Base-by-base conservation (phyloP, 2,888 invertebrate species). In the Proisotoma minuta region DNA sequence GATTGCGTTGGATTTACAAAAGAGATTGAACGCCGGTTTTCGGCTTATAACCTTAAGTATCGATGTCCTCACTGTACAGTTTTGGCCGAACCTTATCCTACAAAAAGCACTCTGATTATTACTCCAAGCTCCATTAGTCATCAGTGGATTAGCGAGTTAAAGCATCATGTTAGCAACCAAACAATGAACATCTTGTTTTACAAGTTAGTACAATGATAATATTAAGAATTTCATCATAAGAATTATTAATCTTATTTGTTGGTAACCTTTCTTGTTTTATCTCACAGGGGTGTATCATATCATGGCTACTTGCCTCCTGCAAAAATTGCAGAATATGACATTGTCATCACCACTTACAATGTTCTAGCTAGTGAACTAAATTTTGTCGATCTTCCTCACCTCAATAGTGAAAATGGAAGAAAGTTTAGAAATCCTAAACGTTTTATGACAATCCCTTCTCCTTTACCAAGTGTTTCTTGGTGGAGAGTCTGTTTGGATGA, bases 401-500 rank as follows among this genome's bases (percentile, higher is more conserved):
- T 74, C 43, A 81, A 78, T 61, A 76, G 78, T 43, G 75, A 74
- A 70, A 78, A 78, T 68, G 76, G 78, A 60, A 43, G 73, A 15
- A 75, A 75, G 23, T 77, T 85, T 54, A 79, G 87, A 0, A 78
- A 82, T 64, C 81, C 83, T n/a, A 84, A 85, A 65, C 80, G 83
- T 29, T 87, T 84, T 70, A 79, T 85, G 77, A 79, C 83, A 1
- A 81, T 83, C 1, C 84, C 84, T 0, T 84, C 86, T 50, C 87
- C 89, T 0, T 77, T 90, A n/a, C 77, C 82, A 1, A 82, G 83
- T 74, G 80, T 89, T 1, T 79, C 15, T 20, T 90, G 88, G 87
- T 89, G 88, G 88, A 80, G 89, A 60, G 81, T 89, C 57, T 84
- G 87, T 75, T 78, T 89, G 26, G 90, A 90, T 77, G 90, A 90